Conservation (phyloP, 2,113 vertebrate species). For the Oxygymnocypris stewartii region DNA sequence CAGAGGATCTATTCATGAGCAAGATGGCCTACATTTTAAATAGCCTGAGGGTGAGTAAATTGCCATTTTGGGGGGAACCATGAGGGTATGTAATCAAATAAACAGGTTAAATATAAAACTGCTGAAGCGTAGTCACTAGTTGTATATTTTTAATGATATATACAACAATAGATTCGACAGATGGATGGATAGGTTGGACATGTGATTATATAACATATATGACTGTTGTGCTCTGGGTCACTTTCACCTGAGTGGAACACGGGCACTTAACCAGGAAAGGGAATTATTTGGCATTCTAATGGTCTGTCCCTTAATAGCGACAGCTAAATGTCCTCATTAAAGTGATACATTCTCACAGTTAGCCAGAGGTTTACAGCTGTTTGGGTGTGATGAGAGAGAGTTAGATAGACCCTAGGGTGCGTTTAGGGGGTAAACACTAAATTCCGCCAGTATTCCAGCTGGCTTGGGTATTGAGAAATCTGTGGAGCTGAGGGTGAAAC, state of each 20-base stretch:
- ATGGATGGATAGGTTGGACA: background rate
- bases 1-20: too few relatives aligned
- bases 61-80: background rate
- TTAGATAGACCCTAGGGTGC: constrained; percentile 6
- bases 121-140: background rate
- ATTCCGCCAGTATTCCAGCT: background rate
- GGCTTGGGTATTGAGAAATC: constrained; percentile 5
- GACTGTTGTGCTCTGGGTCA: background rate
- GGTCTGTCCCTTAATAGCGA: constrained; percentile 1
- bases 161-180: too few relatives aligned
- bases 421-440: background rate
- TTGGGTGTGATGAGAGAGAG: background rate
- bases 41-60: background rate
- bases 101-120: background rate
- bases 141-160: too few relatives aligned
- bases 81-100: background rate
- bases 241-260: background rate
- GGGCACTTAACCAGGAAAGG: background rate
- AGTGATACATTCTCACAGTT: constrained; percentile 9
- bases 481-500: background rate
- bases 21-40: background rate
- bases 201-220: background rate
- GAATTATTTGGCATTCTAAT: background rate
- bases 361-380: constrained; percentile 11
- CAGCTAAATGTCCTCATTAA: constrained; percentile 32